Conservation (phyloP, 92 coral and sea anemone species). For the Ricordea florida region DNA sequence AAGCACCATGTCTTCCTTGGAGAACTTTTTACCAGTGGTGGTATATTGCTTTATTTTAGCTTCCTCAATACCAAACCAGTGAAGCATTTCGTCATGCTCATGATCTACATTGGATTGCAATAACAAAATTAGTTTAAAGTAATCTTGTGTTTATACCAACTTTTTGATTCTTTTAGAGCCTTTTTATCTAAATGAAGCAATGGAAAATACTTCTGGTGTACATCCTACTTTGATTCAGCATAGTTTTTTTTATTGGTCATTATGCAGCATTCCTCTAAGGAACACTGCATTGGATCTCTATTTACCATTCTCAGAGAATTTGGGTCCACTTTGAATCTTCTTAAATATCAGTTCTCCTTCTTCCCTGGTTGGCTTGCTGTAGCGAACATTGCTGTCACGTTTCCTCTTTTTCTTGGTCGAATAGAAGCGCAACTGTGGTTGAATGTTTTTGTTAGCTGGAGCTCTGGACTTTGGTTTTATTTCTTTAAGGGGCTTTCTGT, state of each 20-base stretch:
- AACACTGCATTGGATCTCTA: not conserved
- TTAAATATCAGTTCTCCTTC: constrained; percentile 9
- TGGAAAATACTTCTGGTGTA: not conserved
- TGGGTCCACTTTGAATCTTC: not conserved
- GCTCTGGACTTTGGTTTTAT: not conserved
- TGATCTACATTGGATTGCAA: no score
- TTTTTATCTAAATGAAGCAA: not conserved
- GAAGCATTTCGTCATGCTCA: no score
- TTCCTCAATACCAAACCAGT: no score
- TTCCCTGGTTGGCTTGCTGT: constrained; percentile 29
- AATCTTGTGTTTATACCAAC: not conserved
- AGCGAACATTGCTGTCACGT: constrained; percentile 9
- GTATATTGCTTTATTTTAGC: no score
- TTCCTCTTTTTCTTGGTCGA: constrained; percentile 32
- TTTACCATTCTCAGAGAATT: not conserved
- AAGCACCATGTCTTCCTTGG: not conserved
- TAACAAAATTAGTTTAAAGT: no score
- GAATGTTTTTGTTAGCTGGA: constrained; percentile 2
- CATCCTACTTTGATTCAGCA: not conserved
- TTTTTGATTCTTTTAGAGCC: not conserved
- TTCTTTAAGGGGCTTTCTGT: not conserved
- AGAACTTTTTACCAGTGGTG: not conserved
- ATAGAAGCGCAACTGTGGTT: constrained; percentile 13
- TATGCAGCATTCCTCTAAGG: not conserved
- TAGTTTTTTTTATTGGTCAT: no score